A percentile compares a stretch with the other conserved stretches of the same genome.
These are phyloP conservation scores for Lepus americanus DNA, from an alignment of 2,113 vertebrate species.

Conservation along the genomic window DNA sequence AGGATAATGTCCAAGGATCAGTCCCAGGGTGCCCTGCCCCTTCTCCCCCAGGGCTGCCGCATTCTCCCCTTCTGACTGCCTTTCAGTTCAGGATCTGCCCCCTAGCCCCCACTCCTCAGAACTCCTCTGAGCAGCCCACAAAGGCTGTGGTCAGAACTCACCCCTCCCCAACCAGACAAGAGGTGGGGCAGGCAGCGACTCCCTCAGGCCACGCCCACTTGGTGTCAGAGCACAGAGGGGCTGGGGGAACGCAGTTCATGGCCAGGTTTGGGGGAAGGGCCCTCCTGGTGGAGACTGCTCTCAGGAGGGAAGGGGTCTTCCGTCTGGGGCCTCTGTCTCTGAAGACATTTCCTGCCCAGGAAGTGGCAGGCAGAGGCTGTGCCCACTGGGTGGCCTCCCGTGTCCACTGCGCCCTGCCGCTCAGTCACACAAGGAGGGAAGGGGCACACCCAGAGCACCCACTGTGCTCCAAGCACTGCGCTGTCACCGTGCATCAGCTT, in stretches of 20 bases:
- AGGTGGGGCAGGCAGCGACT: neutral
- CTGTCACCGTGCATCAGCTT: neutral
- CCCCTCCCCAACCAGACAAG: no score
- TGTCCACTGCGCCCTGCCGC: neutral
- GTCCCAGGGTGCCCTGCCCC: accelerated
- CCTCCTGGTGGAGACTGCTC: neutral
- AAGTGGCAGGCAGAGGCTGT: neutral
- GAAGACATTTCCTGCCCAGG: neutral
- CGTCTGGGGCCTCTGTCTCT: neutral
- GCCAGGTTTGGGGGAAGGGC: neutral
- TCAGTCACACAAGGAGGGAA: neutral
- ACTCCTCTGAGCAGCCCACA: neutral
- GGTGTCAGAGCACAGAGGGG: neutral
- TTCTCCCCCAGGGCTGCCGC: no score
- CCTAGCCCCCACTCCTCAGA: neutral
- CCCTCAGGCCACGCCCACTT: neutral
- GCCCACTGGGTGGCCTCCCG: neutral
- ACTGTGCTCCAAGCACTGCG: neutral
- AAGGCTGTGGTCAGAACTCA: neutral
- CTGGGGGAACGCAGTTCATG: neutral
- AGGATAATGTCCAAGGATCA: neutral
- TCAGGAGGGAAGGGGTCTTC: neutral
- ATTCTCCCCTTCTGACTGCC: neutral
- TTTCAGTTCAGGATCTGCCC: neutral
- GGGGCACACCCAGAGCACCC: neutral